Evolutionary conservation across 2,797 vertebrate species (phyloP), one percentile per base, ranked within the genome.

Genomic region (Onychomys leucogaster): DNA sequence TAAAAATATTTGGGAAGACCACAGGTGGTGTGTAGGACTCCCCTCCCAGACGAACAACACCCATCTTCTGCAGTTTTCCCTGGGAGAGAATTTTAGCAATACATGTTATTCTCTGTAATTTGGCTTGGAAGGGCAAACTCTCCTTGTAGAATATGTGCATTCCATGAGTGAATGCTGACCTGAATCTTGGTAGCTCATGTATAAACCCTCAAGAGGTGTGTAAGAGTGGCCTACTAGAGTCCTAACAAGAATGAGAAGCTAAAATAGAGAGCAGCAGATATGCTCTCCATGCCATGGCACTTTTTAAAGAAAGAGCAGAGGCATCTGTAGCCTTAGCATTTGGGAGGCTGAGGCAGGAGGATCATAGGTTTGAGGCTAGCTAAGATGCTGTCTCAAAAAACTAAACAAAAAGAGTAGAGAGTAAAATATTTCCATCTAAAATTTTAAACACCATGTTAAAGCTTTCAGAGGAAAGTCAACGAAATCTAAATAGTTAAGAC

Each of bases 381-480:
- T 55, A 55, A 16, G 52, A 55, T 55, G 52, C 52, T 63, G 29
- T 49, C 29, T 11, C 17, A 16, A 89, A n/a, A 29, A 77, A n/a
- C 19, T 21, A 41, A 34, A 25, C 29, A 61, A 59, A 57, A 75
- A 75, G 34, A 46, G 90, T 87, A 61, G 13, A 91, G 43, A 55
- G 49, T 6, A 94, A 95, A 85, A 37, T 52, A n/a, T 67, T 95
- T 85, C 81, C 52, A 77, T 86, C 61, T 91, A 59, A 91, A 96
- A 10, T 1, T 17, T 89, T 78, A 46, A 78, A 29, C 19, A 85
- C 61, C 65, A 6, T 78, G 55, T 87, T 87, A 37, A 83, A 52
- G 89, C 34, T 91, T 67, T 85, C 25, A 76, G 92, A 85, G 43
- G 76, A 82, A 85, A 89, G 27, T 86, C 81, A 83, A 73, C 52